Percentiles rank a stretch among this genome's conserved stretches.
phyloP scores from a whole-genome alignment of 2,113 vertebrate genomes.

The Ascaphus truei region DNA sequence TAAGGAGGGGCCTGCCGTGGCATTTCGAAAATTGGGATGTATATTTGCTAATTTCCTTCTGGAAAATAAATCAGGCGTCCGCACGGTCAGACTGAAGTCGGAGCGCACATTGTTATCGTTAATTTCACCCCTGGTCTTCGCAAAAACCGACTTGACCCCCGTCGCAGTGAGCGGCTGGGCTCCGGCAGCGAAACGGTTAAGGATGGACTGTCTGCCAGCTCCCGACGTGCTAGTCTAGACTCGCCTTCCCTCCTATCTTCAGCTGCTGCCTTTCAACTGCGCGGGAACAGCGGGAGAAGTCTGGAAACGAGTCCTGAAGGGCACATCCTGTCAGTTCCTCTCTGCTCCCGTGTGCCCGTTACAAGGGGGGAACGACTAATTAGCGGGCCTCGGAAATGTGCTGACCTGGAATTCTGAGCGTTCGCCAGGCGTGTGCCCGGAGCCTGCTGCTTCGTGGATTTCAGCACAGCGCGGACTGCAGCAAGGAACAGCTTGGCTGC shows the following conservation, averaged over 20 bases:
- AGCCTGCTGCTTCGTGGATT: rapidly evolving
- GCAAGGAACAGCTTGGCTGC: rapidly evolving
- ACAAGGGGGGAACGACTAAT: not conserved
- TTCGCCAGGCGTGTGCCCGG: not conserved
- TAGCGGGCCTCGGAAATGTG: rapidly evolving
- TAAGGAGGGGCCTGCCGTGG: too few relatives aligned
- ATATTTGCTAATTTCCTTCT: too few relatives aligned
- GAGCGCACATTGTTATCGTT: too few relatives aligned
- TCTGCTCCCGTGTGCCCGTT: not conserved
- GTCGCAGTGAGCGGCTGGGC: too few relatives aligned
- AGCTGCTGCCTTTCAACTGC: not conserved
- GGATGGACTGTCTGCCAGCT: not conserved
- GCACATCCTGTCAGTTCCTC: not conserved
- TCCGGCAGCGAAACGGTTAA: not conserved
- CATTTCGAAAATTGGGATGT: too few relatives aligned
- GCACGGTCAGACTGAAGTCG: too few relatives aligned
- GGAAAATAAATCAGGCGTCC: too few relatives aligned
- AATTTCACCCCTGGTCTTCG: too few relatives aligned
- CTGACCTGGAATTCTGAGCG: not conserved
- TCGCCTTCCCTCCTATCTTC: not conserved
- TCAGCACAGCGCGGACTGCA: rapidly evolving
- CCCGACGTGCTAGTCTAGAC: not conserved
- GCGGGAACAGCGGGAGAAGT: rapidly evolving
- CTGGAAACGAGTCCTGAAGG: not conserved
- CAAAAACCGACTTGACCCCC: too few relatives aligned